Percentiles rank a stretch among this genome's conserved stretches.
These are phyloP conservation scores for Hylaeus volcanicus DNA, from an alignment of 1,140 invertebrate genomes.

Conservation along the genomic window DNA sequence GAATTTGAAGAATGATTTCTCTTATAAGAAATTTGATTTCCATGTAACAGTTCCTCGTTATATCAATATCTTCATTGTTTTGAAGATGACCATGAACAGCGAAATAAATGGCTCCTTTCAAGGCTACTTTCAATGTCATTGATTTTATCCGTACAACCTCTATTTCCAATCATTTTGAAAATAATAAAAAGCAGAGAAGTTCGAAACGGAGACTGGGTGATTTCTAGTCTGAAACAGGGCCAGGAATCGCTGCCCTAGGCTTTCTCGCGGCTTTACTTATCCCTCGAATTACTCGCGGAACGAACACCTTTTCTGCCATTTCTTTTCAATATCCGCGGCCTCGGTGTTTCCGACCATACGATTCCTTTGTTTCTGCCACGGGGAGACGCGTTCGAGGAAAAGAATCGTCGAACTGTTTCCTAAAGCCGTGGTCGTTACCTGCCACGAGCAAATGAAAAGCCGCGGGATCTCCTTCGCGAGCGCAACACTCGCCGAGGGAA, in stretches of 20 bases:
- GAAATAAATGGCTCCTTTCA: too few species aligned
- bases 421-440: background rate
- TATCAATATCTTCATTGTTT: too few species aligned
- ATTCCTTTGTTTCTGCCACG: constrained; percentile 2
- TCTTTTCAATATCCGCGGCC: constrained; percentile 1
- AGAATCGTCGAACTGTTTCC: constrained; percentile 2
- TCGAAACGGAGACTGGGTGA: background rate
- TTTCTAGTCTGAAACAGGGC: constrained; percentile 10
- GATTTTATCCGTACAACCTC: too few species aligned
- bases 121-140: too few species aligned
- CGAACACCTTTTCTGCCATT: constrained; percentile 11
- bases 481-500: background rate
- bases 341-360: constrained; percentile 15
- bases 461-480: too few species aligned
- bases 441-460: background rate
- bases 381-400: constrained; percentile 17
- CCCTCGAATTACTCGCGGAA: constrained; percentile 23
- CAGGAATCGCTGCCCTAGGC: constrained; percentile 21
- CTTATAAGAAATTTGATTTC: too few species aligned
- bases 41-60: too few species aligned
- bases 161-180: too few species aligned
- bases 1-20: too few species aligned
- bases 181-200: too few species aligned
- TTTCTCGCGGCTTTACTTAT: background rate
- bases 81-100: too few species aligned